Percentiles rank a stretch among this genome's conserved stretches.
phyloP scores from a whole-genome alignment of 92 coral and sea anemone species.

The Anthopleura xanthogrammica region DNA sequence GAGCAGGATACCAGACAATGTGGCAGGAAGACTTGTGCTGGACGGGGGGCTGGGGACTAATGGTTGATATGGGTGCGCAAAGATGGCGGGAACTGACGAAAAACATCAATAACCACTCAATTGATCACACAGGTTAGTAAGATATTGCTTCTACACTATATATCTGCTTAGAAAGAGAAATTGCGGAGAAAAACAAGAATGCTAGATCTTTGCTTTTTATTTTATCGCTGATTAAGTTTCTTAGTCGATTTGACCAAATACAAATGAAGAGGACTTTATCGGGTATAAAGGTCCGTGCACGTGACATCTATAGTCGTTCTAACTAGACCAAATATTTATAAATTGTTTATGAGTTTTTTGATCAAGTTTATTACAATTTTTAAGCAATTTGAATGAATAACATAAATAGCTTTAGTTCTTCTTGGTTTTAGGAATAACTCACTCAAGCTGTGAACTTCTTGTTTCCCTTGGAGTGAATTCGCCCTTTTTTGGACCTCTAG shows the following conservation, averaged over 20 bases:
- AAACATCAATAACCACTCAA: slow-evolving; percentile 1
- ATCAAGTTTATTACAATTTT: no score
- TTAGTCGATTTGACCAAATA: no score
- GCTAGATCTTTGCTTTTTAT: no score
- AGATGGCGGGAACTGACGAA: slow-evolving; percentile 18
- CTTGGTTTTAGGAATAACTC: slow-evolving; percentile 56
- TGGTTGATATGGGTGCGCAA: slow-evolving; percentile 27
- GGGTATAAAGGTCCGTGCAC: no score
- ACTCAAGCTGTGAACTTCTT: slow-evolving; percentile 70
- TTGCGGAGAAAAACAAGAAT: no score
- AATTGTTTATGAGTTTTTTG: no score
- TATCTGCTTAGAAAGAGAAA: no score
- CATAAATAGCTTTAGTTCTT: not conserved
- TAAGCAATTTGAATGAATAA: not conserved
- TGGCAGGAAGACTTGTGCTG: slow-evolving; percentile 69
- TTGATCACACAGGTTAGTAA: slow-evolving; percentile 40
- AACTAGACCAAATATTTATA: no score
- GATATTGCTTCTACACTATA: no score
- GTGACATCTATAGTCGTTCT: no score
- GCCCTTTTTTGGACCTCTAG: slow-evolving; percentile 63
- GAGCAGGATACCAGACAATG: slow-evolving; percentile 63
- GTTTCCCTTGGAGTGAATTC: slow-evolving; percentile 10
- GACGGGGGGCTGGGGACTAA: slow-evolving; percentile 46
- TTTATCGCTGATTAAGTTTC: no score
- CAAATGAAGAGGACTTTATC: no score